phyloP scores from a whole-genome alignment of 2,888 invertebrate genomes.

The Lepidochitona cinerea region DNA sequence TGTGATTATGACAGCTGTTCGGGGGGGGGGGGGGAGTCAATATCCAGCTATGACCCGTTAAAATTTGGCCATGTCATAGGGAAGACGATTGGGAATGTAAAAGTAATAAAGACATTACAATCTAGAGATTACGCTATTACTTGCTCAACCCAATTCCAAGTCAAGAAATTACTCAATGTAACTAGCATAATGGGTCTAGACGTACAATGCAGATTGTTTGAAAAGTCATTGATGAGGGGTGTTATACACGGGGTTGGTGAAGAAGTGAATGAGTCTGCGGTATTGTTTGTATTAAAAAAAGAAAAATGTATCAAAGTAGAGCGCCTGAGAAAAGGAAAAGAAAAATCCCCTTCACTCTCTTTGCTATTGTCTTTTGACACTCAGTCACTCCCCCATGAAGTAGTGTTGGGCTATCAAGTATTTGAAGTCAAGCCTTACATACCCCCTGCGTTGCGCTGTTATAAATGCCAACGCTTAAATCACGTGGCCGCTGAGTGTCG shows the following conservation, averaged over 20 bases:
- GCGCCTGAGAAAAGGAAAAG: neutral
- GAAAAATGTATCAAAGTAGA: neutral
- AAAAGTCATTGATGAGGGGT: neutral
- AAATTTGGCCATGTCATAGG: neutral
- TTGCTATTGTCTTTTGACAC: neutral
- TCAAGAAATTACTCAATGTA: neutral
- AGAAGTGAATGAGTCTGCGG: neutral
- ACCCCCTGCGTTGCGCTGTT: neutral
- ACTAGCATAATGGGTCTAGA: neutral
- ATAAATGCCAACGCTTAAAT: neutral
- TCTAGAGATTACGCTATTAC: neutral
- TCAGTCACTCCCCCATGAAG: neutral
- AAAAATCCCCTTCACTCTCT: neutral
- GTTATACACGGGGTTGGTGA: neutral
- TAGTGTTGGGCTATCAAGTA: neutral
- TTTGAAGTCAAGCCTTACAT: neutral
- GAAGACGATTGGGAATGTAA: neutral
- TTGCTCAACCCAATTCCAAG: neutral
- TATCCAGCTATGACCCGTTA: neutral
- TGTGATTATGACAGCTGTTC: too few relatives aligned
- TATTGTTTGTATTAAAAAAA: neutral
- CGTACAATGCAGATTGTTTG: too few relatives aligned
- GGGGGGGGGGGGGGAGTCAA: neutral
- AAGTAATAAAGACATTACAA: neutral
- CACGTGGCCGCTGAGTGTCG: neutral